Conservation (phyloP, 2,888 invertebrate genomes). For the Hybos culiciformis region DNA sequence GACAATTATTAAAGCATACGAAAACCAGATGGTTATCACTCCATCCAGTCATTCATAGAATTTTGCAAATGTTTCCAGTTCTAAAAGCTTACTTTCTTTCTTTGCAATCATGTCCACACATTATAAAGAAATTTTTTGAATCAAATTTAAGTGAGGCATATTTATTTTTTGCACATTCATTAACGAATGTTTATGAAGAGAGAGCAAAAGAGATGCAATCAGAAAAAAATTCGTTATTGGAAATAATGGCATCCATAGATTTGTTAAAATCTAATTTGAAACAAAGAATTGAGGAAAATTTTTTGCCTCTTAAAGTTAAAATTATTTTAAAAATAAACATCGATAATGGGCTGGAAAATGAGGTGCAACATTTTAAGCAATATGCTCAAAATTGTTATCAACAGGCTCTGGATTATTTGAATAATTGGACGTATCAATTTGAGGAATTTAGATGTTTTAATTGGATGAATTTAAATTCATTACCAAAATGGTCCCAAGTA, state of each 20-base stretch:
- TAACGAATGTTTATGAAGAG: conserved; percentile 5
- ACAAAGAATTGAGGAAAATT: neutral
- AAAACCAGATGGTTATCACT: conserved; percentile 7
- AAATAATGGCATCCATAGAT: neutral
- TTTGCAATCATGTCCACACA: neutral
- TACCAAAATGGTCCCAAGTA: too few relatives aligned
- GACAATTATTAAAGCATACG: conserved; percentile 6
- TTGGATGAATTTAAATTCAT: too few relatives aligned
- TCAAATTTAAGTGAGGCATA: conserved; percentile 7
- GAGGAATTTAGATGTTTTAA: too few relatives aligned
- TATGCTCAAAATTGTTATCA: too few relatives aligned
- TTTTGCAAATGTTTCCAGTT: conserved; percentile 7
- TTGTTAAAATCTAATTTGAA: neutral
- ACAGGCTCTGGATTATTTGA: too few relatives aligned
- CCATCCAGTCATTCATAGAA: conserved; percentile 5
- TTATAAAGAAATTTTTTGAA: conserved; percentile 6
- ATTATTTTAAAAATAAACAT: too few relatives aligned
- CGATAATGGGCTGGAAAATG: neutral
- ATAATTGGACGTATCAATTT: too few relatives aligned
- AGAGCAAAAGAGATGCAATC: conserved; percentile 5
- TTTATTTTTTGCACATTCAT: conserved; percentile 8
- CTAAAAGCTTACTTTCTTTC: conserved; percentile 6
- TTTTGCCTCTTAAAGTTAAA: neutral
- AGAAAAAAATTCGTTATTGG: conserved; percentile 9
- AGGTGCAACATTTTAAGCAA: neutral